Evolutionary conservation across 2,888 invertebrate genomes (phyloP).

Genomic region (Herminia tarsipennalis): DNA sequence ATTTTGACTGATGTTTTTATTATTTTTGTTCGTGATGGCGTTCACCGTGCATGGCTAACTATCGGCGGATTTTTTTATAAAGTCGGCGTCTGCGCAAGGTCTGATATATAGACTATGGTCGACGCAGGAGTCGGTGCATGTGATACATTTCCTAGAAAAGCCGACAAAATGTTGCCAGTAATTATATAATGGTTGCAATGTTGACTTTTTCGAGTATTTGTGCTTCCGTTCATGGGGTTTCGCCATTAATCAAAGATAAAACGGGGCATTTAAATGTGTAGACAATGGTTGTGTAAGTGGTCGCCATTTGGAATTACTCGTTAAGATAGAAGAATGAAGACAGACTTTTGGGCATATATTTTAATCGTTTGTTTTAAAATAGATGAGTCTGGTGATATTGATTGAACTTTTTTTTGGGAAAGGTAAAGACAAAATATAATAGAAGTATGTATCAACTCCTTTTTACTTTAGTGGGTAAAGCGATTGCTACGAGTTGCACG

Average conservation of each 20-base stretch:
- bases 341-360: too few species aligned
- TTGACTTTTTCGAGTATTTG: slow-evolving; percentile 76
- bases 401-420: too few species aligned
- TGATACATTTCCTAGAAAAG: slow-evolving; percentile 66
- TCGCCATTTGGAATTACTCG: slow-evolving; percentile 21
- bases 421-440: too few species aligned
- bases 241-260: slow-evolving; percentile 75
- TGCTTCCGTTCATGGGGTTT: slow-evolving; percentile 75
- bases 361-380: too few species aligned
- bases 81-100: slow-evolving; percentile 66
- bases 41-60: slow-evolving; percentile 65
- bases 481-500: too few species aligned
- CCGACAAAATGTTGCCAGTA: slow-evolving; percentile 74
- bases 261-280: slow-evolving; percentile 23
- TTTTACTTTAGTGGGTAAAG: too few species aligned
- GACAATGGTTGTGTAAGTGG: slow-evolving; percentile 30
- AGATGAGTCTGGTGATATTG: background rate
- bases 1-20: slow-evolving; percentile 86
- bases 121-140: slow-evolving; percentile 41
- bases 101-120: slow-evolving; percentile 58
- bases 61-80: slow-evolving; percentile 67
- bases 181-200: slow-evolving; percentile 79
- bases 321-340: slow-evolving; percentile 24
- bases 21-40: slow-evolving; percentile 80
- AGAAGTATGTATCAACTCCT: too few species aligned